phyloP scores from a whole-genome alignment of 2,888 invertebrate genomes.

The Sarcophaga rosellei region DNA sequence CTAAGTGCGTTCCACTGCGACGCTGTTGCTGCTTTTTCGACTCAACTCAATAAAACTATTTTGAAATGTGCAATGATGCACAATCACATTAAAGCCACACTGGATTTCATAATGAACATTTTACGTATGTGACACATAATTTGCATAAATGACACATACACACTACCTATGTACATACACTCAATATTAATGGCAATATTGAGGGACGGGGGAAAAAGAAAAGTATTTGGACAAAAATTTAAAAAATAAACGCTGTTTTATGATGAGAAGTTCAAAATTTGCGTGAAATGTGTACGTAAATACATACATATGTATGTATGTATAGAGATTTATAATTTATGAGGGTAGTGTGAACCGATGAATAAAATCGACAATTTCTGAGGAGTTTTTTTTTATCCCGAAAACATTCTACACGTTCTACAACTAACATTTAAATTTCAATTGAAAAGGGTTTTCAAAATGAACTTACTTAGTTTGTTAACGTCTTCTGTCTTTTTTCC shows the following conservation, averaged over 20 bases:
- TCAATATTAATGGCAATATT: constrained; percentile 31
- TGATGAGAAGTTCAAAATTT: too few species aligned
- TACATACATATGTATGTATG: background rate
- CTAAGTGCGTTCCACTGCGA: background rate
- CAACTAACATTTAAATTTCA: too few species aligned
- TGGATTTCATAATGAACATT: constrained; percentile 47
- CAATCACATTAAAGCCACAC: constrained; percentile 55
- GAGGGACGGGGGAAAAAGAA: background rate
- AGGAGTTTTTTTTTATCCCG: too few species aligned
- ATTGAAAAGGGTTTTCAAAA: too few species aligned
- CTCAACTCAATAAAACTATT: constrained; percentile 10
- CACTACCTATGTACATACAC: background rate
- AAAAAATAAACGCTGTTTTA: too few species aligned
- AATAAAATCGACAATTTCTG: too few species aligned
- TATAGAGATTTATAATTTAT: background rate
- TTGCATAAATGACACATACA: constrained; percentile 54
- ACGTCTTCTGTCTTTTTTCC: too few species aligned
- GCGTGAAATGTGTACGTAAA: too few species aligned
- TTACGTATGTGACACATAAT: constrained; percentile 47
- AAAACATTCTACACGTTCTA: too few species aligned
- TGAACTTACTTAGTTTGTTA: too few species aligned
- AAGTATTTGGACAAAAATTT: background rate
- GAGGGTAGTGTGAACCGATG: too few species aligned
- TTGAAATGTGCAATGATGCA: constrained; percentile 54
- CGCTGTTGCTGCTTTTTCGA: background rate